Conservation (phyloP, 2,797 vertebrate species). For the Pangasius macronema region DNA sequence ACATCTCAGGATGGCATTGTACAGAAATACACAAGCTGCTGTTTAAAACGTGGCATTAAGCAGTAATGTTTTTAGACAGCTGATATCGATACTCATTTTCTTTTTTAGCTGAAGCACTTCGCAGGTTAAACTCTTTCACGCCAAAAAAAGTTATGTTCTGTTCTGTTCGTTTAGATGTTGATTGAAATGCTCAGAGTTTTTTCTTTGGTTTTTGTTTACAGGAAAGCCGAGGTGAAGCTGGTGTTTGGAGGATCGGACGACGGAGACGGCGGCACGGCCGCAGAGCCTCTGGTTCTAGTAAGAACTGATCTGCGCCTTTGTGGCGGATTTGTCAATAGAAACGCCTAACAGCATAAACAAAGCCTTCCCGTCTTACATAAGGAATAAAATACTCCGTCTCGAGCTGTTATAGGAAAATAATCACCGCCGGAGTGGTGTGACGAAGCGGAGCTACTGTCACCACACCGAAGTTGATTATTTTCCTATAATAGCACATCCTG, state of each 20-base stretch:
- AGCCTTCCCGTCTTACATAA: background rate
- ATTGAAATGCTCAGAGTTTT: too few relatives aligned
- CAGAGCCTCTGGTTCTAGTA: conserved; percentile 78
- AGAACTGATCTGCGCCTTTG: conserved; percentile 20
- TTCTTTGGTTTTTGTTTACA: conserved; percentile 49
- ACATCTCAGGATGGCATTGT: background rate
- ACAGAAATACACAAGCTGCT: background rate
- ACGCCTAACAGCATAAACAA: background rate
- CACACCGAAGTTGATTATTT: background rate
- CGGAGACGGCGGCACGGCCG: conserved; percentile 42
- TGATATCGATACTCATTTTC: too few relatives aligned
- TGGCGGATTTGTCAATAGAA: background rate
- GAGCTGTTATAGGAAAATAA: background rate
- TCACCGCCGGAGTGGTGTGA: background rate
- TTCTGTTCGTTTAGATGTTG: background rate
- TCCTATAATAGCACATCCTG: background rate
- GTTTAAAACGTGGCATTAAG: background rate
- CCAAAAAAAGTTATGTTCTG: too few relatives aligned
- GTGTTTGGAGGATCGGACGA: conserved; percentile 63
- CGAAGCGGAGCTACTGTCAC: background rate
- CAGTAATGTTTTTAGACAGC: background rate
- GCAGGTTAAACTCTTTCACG: background rate
- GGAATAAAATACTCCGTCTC: background rate
- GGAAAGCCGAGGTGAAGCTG: conserved; percentile 74
- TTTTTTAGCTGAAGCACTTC: background rate